A percentile compares a stretch with the other conserved stretches of the same genome.
phyloP scores from a whole-genome alignment of 2,113 vertebrate species.

The Reinhardtius hippoglossoides region DNA sequence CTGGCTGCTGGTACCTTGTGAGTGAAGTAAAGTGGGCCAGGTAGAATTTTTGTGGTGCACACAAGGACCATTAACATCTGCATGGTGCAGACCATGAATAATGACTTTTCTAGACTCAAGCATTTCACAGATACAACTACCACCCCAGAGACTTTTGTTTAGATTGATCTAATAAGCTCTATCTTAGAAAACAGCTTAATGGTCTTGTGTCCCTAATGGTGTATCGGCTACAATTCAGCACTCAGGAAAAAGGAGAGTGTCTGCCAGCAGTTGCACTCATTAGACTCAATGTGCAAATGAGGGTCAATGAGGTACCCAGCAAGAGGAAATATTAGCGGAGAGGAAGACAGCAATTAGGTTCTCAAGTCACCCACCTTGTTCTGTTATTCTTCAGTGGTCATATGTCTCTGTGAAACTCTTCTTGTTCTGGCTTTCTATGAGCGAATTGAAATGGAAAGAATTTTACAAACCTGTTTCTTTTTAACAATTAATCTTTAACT shows the following conservation, averaged over 20 bases:
- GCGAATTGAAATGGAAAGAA: too few relatives aligned
- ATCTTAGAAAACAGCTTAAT: slow-evolving; percentile 18
- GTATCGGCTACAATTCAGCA: background rate
- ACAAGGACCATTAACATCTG: slow-evolving; percentile 20
- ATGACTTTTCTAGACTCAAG: slow-evolving; percentile 1
- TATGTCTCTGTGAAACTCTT: too few relatives aligned
- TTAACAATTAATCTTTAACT: too few relatives aligned
- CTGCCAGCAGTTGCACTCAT: too few relatives aligned
- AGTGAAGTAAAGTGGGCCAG: slow-evolving; percentile 21
- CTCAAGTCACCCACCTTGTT: too few relatives aligned
- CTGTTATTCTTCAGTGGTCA: too few relatives aligned
- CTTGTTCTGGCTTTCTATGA: too few relatives aligned
- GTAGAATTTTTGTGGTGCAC: slow-evolving; percentile 21
- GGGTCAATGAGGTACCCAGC: too few relatives aligned
- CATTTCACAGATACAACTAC: slow-evolving; percentile 15
- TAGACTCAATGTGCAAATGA: background rate
- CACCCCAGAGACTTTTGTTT: background rate
- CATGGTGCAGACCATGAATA: slow-evolving; percentile 21
- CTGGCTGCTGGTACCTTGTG: slow-evolving; percentile 1
- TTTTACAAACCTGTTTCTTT: too few relatives aligned
- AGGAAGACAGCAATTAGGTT: too few relatives aligned
- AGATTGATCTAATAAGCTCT: slow-evolving; percentile 9
- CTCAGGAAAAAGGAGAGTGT: background rate
- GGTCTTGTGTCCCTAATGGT: background rate
- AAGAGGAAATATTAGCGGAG: too few relatives aligned